A percentile compares a stretch with the other conserved stretches of the same genome.
phyloP scores from a whole-genome alignment of 2,797 vertebrate genomes.

The Etheostoma nigrum region DNA sequence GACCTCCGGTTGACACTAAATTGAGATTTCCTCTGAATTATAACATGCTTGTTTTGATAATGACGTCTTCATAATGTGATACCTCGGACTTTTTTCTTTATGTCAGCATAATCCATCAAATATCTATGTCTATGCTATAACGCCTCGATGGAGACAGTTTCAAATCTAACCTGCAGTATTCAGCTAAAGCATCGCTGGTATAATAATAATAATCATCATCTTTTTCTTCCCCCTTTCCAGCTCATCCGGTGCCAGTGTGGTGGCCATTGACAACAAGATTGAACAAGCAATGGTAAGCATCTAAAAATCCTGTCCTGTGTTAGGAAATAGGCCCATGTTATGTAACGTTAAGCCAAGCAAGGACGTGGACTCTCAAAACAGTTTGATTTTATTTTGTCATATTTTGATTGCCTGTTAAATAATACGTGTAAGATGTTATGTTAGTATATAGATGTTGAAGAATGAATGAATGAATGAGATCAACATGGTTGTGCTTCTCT shows the following conservation, averaged over 20 bases:
- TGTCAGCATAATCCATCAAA: neutral
- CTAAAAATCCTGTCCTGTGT: neutral
- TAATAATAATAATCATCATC: neutral
- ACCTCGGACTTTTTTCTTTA: too few relatives aligned
- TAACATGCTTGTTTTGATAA: neutral
- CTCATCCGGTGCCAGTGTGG: conserved; percentile 95
- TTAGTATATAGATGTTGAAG: neutral
- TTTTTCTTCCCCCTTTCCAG: conserved; percentile 80
- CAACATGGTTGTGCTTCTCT: neutral
- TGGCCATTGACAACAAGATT: conserved; percentile 99
- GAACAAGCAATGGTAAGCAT: conserved; percentile 97
- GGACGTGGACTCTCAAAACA: neutral
- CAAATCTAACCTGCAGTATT: neutral
- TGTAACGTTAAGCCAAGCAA: conserved; percentile 46
- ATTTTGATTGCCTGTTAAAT: neutral
- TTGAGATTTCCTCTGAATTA: neutral
- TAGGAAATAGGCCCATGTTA: conserved; percentile 58
- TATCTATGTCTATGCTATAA: neutral
- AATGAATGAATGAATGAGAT: conserved; percentile 34
- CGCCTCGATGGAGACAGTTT: too few relatives aligned
- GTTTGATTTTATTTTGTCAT: neutral
- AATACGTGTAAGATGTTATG: neutral
- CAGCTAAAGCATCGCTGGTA: conserved; percentile 1
- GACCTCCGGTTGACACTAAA: conserved; percentile 24
- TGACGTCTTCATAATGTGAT: neutral